phyloP scores from a whole-genome alignment of 1,140 invertebrate genomes.

The Mesaphorura yosii region DNA sequence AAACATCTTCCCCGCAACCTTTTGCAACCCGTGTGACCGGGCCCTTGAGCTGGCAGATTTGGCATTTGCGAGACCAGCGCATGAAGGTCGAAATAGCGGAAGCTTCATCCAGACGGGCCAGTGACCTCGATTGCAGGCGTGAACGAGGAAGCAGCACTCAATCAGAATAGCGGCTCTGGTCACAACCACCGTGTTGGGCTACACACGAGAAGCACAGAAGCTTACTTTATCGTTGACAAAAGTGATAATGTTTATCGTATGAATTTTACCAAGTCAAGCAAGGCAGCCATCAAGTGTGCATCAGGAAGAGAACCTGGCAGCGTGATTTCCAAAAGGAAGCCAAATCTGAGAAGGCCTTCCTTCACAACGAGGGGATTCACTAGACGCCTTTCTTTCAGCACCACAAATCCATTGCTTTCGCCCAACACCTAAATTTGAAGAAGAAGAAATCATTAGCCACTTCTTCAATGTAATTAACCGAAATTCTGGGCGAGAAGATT shows the following conservation, averaged over 20 bases:
- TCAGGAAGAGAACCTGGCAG: slow-evolving; percentile 91
- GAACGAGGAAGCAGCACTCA: slow-evolving; percentile 92
- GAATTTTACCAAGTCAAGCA: slow-evolving; percentile 75
- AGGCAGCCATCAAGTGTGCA: slow-evolving; percentile 83
- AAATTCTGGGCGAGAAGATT: neutral
- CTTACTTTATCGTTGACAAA: neutral
- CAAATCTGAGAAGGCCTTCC: slow-evolving; percentile 69
- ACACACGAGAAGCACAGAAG: slow-evolving; percentile 10
- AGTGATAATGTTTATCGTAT: neutral
- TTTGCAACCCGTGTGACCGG: slow-evolving; percentile 61
- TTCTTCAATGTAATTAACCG: neutral
- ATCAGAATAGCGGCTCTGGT: slow-evolving; percentile 77
- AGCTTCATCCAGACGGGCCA: slow-evolving; percentile 87
- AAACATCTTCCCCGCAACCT: slow-evolving; percentile 88
- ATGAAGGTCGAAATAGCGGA: slow-evolving; percentile 63
- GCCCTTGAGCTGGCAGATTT: slow-evolving; percentile 20
- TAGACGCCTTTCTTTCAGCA: slow-evolving; percentile 69
- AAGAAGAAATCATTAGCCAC: neutral
- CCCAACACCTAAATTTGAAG: slow-evolving; percentile 19
- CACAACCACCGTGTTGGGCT: slow-evolving; percentile 88
- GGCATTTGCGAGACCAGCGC: slow-evolving; percentile 38
- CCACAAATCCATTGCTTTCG: slow-evolving; percentile 54
- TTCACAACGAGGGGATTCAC: slow-evolving; percentile 59
- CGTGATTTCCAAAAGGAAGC: slow-evolving; percentile 85
- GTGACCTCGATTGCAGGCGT: slow-evolving; percentile 92